A percentile compares a stretch with the other conserved stretches of the same genome.
Conservation (phyloP, 2,888 invertebrate genomes). For the Congeria kusceri region DNA sequence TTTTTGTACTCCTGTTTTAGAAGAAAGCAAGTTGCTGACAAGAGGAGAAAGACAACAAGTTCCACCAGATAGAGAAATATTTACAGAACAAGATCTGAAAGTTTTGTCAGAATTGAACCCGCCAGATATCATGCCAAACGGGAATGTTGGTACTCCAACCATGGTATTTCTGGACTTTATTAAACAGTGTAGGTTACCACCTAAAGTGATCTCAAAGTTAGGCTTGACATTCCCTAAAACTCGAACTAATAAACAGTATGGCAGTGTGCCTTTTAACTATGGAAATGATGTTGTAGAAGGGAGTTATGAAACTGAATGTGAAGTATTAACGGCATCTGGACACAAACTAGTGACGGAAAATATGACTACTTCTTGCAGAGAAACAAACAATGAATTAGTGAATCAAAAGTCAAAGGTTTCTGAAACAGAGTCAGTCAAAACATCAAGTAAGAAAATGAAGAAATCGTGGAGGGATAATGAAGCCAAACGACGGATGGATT, state of each 20-base stretch:
- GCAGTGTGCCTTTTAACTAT: slow-evolving; percentile 86
- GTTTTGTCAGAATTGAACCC: slow-evolving; percentile 81
- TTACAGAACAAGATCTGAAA: slow-evolving; percentile 79
- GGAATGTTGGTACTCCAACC: slow-evolving; percentile 88
- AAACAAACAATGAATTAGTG: background rate
- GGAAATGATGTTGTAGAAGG: slow-evolving; percentile 57
- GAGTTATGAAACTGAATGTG: slow-evolving; percentile 49
- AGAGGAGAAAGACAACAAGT: slow-evolving; percentile 75
- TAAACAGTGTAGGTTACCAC: slow-evolving; percentile 85
- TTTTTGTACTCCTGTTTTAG: slow-evolving; percentile 16
- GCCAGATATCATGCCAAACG: slow-evolving; percentile 86
- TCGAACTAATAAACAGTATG: slow-evolving; percentile 84
- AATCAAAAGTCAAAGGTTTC: background rate
- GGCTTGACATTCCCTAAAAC: slow-evolving; percentile 84
- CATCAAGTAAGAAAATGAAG: slow-evolving; percentile 43
- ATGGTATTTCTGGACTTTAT: slow-evolving; percentile 86
- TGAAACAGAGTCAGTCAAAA: background rate
- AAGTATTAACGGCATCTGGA: slow-evolving; percentile 64
- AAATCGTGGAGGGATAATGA: slow-evolving; percentile 58
- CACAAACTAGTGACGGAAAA: slow-evolving; percentile 54
- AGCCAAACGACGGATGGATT: slow-evolving; percentile 64
- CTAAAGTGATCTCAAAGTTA: slow-evolving; percentile 86
- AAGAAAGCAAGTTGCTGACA: slow-evolving; percentile 50
- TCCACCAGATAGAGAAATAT: slow-evolving; percentile 76
- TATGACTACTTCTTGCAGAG: background rate